These are phyloP conservation scores for Anguilla japonica DNA, from an alignment of 2,113 vertebrate genomes.

Conservation along the genomic window DNA sequence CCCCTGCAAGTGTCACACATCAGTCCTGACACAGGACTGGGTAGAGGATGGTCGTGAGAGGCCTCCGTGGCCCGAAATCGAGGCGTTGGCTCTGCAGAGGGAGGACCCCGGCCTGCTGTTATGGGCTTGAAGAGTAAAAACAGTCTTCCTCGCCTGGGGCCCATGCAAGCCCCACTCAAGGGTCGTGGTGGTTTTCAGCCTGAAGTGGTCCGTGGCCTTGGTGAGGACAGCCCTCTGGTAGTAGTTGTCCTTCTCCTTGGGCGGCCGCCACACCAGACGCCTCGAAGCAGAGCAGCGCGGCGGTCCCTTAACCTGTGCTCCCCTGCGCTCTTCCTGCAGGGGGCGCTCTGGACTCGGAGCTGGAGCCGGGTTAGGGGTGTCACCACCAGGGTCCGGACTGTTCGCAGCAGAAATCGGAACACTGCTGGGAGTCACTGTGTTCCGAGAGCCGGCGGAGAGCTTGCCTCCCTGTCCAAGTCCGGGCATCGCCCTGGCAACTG, in stretches of 20 bases:
- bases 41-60: not conserved
- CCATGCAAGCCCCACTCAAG: constrained; percentile 43
- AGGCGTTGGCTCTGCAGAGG: not conserved
- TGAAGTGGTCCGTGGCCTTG: not conserved
- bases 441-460: not conserved
- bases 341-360: constrained; percentile 20
- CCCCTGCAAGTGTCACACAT: not conserved
- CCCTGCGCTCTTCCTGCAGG: not conserved
- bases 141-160: constrained; percentile 43
- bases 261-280: not conserved
- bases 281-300: not conserved
- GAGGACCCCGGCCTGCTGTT: constrained; percentile 25
- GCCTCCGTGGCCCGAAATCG: no score
- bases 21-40: not conserved
- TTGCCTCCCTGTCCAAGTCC: not conserved
- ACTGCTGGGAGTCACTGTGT: no score
- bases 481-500: not conserved
- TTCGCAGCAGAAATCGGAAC: not conserved
- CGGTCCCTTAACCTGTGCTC: not conserved
- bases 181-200: constrained; percentile 47
- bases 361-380: not conserved
- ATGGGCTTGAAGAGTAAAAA: constrained; percentile 29
- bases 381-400: not conserved
- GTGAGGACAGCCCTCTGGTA: not conserved
- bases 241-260: not conserved